Evolutionary conservation across 2,797 vertebrate species (phyloP).

Genomic region (Pterois miles): DNA sequence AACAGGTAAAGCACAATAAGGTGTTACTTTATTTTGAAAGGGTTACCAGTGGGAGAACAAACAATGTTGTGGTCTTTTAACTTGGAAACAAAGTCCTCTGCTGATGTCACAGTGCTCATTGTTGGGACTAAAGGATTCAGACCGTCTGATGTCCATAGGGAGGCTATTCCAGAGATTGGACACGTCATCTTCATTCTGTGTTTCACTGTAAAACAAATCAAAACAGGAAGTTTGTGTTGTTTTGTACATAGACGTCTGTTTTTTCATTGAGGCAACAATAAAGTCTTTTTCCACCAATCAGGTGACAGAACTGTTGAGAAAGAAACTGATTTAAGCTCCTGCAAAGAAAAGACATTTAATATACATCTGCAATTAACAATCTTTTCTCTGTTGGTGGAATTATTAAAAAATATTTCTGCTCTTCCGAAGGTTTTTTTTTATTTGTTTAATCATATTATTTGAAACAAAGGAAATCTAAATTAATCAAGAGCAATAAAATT

Average conservation of each 20-base stretch:
- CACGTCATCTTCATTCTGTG: slow-evolving; percentile 25
- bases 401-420: no score
- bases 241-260: slow-evolving; percentile 57
- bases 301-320: not conserved
- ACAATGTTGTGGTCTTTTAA: not conserved
- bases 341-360: no score
- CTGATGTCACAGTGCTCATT: slow-evolving; percentile 5
- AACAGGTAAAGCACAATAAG: no score
- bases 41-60: not conserved
- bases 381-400: no score
- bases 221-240: slow-evolving; percentile 42
- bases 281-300: slow-evolving; percentile 68
- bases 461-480: no score
- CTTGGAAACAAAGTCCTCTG: not conserved
- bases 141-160: not conserved
- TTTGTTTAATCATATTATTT: no score
- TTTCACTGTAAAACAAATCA: slow-evolving; percentile 35
- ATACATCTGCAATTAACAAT: no score
- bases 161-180: not conserved
- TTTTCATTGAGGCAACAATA: slow-evolving; percentile 57
- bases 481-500: no score
- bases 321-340: no score
- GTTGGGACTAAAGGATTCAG: no score
- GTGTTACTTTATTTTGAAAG: slow-evolving; percentile 18
- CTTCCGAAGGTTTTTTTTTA: no score